These are phyloP conservation scores for Muschampia plurimacula DNA, from an alignment of 2,888 invertebrate species.

Conservation along the genomic window DNA sequence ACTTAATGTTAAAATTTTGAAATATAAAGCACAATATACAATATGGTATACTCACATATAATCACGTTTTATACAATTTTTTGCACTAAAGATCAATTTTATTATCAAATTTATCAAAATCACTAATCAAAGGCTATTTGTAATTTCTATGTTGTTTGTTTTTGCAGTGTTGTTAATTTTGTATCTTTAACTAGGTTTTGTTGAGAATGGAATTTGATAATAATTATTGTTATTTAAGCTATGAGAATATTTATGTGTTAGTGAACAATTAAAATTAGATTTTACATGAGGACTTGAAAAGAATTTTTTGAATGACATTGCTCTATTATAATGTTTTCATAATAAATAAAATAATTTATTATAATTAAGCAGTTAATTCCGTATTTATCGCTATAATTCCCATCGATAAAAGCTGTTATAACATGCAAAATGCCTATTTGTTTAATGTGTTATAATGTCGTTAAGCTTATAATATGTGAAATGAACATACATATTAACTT, in stretches of 20 bases:
- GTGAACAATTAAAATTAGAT: conserved; percentile 20
- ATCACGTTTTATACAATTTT: conserved; percentile 20
- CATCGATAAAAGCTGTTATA: conserved; percentile 15
- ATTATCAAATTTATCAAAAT: conserved; percentile 21
- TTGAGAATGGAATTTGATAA: conserved; percentile 24
- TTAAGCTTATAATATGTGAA: background rate
- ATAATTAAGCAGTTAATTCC: background rate
- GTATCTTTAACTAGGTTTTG: background rate
- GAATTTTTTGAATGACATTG: conserved; percentile 19
- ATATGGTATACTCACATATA: conserved; percentile 31
- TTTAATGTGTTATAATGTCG: conserved; percentile 10
- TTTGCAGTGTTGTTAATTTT: conserved; percentile 24
- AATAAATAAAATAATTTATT: background rate
- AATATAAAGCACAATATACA: conserved; percentile 30
- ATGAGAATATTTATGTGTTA: conserved; percentile 21
- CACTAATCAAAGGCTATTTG: conserved; percentile 12
- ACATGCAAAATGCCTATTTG: conserved; percentile 23
- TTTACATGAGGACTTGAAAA: conserved; percentile 11
- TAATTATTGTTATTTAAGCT: conserved; percentile 22
- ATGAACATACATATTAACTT: conserved; percentile 20
- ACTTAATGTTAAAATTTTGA: conserved; percentile 18
- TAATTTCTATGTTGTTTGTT: conserved; percentile 26
- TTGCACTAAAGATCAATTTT: conserved; percentile 21
- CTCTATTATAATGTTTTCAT: conserved; percentile 9
- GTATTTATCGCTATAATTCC: conserved; percentile 1